Evolutionary conservation across 2,797 vertebrate genomes (phyloP), one percentile per base, ranked within the genome.

Genomic region (Sebastiscus albofasciatus): DNA sequence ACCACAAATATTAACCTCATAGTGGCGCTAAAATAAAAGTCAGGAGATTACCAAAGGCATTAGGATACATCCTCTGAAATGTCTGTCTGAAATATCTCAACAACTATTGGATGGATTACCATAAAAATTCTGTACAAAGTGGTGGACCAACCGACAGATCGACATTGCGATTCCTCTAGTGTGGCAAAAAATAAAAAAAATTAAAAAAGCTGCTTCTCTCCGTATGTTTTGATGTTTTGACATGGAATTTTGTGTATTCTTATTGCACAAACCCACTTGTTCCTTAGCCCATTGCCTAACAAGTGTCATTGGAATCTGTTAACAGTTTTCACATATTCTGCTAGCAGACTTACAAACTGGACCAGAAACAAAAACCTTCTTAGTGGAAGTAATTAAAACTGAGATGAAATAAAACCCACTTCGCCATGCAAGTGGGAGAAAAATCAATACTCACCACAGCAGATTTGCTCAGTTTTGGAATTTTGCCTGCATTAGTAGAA

Each of bases 371-470:
- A 67, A 16, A 56, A 34, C n/a, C 55, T 71, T 55, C 27, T 69
- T 61, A 10, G 12, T 62, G 42, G 36, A 75, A 34, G 70, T 78
- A 78, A 89, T 85, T 80, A 83, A 83, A 82, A 77, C 31, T 66
- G 11, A 71, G 10, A 75, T 82, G 68, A 75, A 87, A 84, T 68
- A 56, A 89, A 84, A 77, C 67, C 58, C 34, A 75, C 64, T 75
- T 84, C 55, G 29, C 39, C 13, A 22, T 70, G 54, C 39, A 81
- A 84, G 60, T 9, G 5, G 29, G 49, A 77, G n/a, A 82, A 81
- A 46, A 86, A 82, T 89, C 82, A 80, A 89, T 87, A 74, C 7
- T 46, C 56, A 69, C 65, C 39, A 67, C 34, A 66, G 75, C 61
- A 67, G 11, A 85, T 81, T 64, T 86, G 6, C 58, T 82, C 33